Evolutionary conservation across 1,140 invertebrate genomes (phyloP), one percentile per base, ranked within the genome.

Genomic region (Drosophila kanapiae): DNA sequence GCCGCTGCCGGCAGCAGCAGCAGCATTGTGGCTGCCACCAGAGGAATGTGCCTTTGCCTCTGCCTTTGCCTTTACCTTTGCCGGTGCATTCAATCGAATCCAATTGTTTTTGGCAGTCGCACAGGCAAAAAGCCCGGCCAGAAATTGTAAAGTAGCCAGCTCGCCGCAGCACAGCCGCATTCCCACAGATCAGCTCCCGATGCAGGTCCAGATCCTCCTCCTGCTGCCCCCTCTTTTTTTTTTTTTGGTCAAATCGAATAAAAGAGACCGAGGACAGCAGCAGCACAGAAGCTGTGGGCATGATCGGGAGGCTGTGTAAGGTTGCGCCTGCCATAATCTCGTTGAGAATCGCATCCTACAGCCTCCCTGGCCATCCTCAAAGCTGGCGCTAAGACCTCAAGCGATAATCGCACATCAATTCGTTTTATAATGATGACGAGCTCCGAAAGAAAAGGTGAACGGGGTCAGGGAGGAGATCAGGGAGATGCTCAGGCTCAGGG

Each of bases 61-160:
- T 18, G 42, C 68, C 82, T 69, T 11, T 18, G 31, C 70, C 83
- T 71, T 54, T 54, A 54, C 78, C 78, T 88, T 84, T 80, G 78
- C 81, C 86, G 85, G 85, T 90, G 85, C 85, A 90, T 90, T 90
- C 85, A 90, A 90, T 90, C 85, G 85, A 90, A 90, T 90, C 81
- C 85, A 90, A 90, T 90, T 90, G 85, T 90, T 90, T 90, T 90
- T 90, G 86, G 85, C 85, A 88, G 85, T 81, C 78, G 59, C 74
- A 45, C 62, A 71, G 70, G 35, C 69, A 82, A 78, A 76, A 68
- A 69, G 40, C 60, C 45, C 16, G 45, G 61, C 38, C 70, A 71
- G 78, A 82, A 86, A 87, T 82, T 86, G 83, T 82, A 87, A 87
- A 86, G 78, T 61, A 82, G 70, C 65, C 23, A 23, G 23, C 23